Percentiles rank a stretch among this genome's conserved stretches.
phyloP scores from a whole-genome alignment of 2,113 vertebrate species.

The Pangasianodon hypophthalmus region DNA sequence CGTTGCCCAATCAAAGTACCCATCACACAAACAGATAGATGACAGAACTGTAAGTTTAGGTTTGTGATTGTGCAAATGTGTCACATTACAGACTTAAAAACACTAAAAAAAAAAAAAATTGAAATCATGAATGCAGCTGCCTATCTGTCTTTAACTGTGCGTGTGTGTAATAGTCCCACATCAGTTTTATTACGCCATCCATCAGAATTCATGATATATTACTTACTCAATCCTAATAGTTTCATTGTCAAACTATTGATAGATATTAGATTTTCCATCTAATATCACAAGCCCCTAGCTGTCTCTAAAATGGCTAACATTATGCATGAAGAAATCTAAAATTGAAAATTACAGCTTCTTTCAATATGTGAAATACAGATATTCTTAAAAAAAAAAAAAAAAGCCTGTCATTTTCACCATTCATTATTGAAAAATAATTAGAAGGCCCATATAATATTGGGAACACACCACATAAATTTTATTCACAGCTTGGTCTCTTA shows the following conservation, averaged over 20 bases:
- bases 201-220: neutral
- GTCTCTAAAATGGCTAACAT: neutral
- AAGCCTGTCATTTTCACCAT: neutral
- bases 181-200: neutral
- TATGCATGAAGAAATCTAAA: neutral
- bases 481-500: neutral
- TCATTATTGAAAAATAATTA: neutral
- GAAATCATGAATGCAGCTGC: neutral
- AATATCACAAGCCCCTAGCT: neutral
- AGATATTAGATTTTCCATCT: neutral
- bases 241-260: neutral
- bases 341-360: neutral
- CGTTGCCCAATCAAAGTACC: no score
- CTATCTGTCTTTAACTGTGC: neutral
- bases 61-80: neutral
- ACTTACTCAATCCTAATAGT: neutral
- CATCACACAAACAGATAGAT: no score
- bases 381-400: neutral
- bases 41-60: neutral
- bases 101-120: neutral
- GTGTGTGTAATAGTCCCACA: neutral
- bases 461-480: neutral
- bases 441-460: neutral
- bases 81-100: neutral
- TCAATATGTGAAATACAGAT: neutral